Percentiles rank a stretch among this genome's conserved stretches.
Conservation (phyloP, 2,888 invertebrate genomes). For the Platycheirus rosarum region DNA sequence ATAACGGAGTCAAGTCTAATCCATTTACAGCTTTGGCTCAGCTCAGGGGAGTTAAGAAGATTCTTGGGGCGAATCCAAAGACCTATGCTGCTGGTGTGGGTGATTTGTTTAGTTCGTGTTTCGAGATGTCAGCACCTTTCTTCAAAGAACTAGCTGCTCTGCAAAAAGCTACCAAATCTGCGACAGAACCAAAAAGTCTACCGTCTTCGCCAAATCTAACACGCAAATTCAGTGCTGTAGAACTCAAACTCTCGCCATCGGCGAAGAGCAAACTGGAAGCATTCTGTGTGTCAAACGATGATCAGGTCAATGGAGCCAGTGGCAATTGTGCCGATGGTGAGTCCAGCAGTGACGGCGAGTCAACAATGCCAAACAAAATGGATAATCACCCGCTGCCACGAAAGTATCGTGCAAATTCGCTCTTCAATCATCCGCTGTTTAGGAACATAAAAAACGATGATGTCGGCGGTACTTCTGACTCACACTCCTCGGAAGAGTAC, state of each 20-base stretch:
- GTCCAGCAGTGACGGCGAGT: slow-evolving; percentile 80
- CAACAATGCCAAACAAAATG: slow-evolving; percentile 64
- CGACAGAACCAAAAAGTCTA: slow-evolving; percentile 83
- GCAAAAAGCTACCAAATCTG: slow-evolving; percentile 76
- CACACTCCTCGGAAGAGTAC: slow-evolving; percentile 77
- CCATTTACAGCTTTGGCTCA: slow-evolving; percentile 90
- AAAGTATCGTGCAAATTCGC: slow-evolving; percentile 84
- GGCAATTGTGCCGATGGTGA: slow-evolving; percentile 81
- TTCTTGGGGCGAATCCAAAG: slow-evolving; percentile 87
- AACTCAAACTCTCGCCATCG: slow-evolving; percentile 78
- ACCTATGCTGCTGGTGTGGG: slow-evolving; percentile 83
- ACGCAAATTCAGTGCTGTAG: slow-evolving; percentile 81
- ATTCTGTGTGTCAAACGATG: slow-evolving; percentile 76
- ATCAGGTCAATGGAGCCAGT: slow-evolving; percentile 78
- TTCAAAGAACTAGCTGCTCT: slow-evolving; percentile 81
- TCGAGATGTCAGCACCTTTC: slow-evolving; percentile 89
- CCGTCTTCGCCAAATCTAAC: slow-evolving; percentile 84
- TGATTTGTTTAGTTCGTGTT: slow-evolving; percentile 89
- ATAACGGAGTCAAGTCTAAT: slow-evolving; percentile 84
- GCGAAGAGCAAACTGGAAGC: slow-evolving; percentile 67
- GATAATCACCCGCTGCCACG: slow-evolving; percentile 75
- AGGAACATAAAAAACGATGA: slow-evolving; percentile 76
- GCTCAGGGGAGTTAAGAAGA: slow-evolving; percentile 91
- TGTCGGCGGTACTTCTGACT: slow-evolving; percentile 77
- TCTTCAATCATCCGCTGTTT: slow-evolving; percentile 85